These are phyloP conservation scores for Diplodus sargus DNA, from an alignment of 2,797 vertebrate genomes.

Conservation along the genomic window DNA sequence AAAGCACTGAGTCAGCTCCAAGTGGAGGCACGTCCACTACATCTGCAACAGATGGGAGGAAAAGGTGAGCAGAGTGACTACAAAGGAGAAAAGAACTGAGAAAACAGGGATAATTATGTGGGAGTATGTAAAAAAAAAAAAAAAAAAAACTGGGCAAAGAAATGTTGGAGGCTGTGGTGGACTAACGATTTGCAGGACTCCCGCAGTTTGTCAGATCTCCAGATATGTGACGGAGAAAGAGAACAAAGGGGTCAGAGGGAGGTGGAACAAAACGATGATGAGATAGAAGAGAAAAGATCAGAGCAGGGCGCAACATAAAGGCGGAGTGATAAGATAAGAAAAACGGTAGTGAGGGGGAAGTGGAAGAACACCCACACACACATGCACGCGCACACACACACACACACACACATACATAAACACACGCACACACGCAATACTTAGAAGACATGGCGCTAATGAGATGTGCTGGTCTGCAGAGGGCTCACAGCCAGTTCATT, in stretches of 20 bases:
- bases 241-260: slow-evolving; percentile 48
- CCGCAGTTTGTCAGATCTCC: slow-evolving; percentile 50
- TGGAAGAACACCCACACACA: slow-evolving; percentile 32
- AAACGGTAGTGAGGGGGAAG: slow-evolving; percentile 1
- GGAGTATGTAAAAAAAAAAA: background rate
- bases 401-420: background rate
- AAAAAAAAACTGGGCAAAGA: slow-evolving; percentile 10
- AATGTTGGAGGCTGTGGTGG: slow-evolving; percentile 21
- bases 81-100: slow-evolving; percentile 21
- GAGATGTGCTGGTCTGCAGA: slow-evolving; percentile 56
- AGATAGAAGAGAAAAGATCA: slow-evolving; percentile 34
- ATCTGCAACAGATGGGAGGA: slow-evolving; percentile 33
- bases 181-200: slow-evolving; percentile 43
- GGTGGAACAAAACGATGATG: slow-evolving; percentile 38
- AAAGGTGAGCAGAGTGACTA: slow-evolving; percentile 21
- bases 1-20: slow-evolving; percentile 65
- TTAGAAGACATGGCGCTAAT: slow-evolving; percentile 60
- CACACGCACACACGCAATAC: background rate
- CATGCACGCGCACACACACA: background rate
- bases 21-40: slow-evolving; percentile 17
- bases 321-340: slow-evolving; percentile 34
- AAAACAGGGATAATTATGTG: slow-evolving; percentile 20
- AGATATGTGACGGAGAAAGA: slow-evolving; percentile 33
- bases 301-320: slow-evolving; percentile 16
- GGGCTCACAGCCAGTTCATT: slow-evolving; percentile 65